Conservation (phyloP, 2,888 invertebrate genomes). For the Lymantria dispar region DNA sequence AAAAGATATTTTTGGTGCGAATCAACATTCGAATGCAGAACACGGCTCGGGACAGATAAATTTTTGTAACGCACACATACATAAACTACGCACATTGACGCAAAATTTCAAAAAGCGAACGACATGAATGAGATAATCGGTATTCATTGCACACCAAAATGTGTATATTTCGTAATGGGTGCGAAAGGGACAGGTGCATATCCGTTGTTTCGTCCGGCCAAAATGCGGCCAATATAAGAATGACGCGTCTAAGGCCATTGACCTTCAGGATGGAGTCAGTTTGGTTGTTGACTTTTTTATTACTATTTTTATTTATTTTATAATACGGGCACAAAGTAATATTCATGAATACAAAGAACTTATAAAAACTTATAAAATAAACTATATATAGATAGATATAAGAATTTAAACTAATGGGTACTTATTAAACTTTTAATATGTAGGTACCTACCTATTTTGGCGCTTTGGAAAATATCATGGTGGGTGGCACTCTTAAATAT, state of each 20-base stretch:
- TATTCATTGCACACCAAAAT: conserved; percentile 76
- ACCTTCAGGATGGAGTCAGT: conserved; percentile 56
- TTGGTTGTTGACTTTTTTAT: conserved; percentile 32
- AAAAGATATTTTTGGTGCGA: conserved; percentile 58
- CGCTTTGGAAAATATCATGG: too few relatives aligned
- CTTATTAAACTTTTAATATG: too few relatives aligned
- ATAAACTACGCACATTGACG: conserved; percentile 52
- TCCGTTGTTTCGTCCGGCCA: conserved; percentile 67
- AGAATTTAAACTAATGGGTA: too few relatives aligned
- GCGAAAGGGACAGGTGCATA: conserved; percentile 55
- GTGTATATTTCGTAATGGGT: conserved; percentile 49
- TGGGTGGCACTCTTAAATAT: too few relatives aligned
- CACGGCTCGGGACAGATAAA: conserved; percentile 59
- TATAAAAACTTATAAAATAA: too few relatives aligned
- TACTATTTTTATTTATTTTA: conserved; percentile 32
- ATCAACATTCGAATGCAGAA: conserved; percentile 57
- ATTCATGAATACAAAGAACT: too few relatives aligned
- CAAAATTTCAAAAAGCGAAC: conserved; percentile 68
- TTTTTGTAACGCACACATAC: conserved; percentile 66
- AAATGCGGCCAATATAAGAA: conserved; percentile 81
- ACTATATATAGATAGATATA: too few relatives aligned
- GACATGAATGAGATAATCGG: conserved; percentile 71
- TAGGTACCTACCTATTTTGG: too few relatives aligned
- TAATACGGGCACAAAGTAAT: conserved; percentile 9
- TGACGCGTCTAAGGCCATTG: conserved; percentile 75